Evolutionary conservation across 2,888 invertebrate genomes (phyloP).

Genomic region (Lymantria dispar): DNA sequence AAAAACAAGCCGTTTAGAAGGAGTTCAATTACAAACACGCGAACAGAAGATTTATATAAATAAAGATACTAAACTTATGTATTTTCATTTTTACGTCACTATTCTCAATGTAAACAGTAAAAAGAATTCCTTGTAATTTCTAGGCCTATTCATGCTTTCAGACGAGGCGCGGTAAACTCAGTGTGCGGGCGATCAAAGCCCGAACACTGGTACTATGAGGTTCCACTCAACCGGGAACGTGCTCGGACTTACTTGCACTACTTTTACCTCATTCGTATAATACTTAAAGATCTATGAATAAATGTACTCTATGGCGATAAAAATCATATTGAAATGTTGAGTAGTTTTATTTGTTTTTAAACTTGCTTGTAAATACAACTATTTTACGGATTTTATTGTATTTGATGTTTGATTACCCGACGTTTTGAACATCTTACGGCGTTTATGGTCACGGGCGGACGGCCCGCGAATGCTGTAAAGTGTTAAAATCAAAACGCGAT

Average conservation of each 20-base stretch:
- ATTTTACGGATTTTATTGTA: too few relatives aligned
- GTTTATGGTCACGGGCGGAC: too few relatives aligned
- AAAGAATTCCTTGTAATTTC: constrained; percentile 21
- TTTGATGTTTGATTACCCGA: too few relatives aligned
- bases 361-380: too few relatives aligned
- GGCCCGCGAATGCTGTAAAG: too few relatives aligned
- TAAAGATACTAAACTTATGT: neutral
- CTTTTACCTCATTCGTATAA: constrained; percentile 1
- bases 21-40: too few relatives aligned
- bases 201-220: constrained; percentile 6
- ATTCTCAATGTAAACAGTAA: neutral
- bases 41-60: too few relatives aligned
- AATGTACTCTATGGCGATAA: constrained; percentile 3
- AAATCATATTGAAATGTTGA: too few relatives aligned
- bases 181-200: constrained; percentile 11
- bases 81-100: neutral
- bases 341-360: too few relatives aligned
- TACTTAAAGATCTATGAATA: neutral
- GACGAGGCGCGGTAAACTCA: constrained; percentile 9
- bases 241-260: constrained; percentile 1
- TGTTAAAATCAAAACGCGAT: too few relatives aligned
- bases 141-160: constrained; percentile 20
- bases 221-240: neutral
- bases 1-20: too few relatives aligned
- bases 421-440: too few relatives aligned